Evolutionary conservation across 2,797 vertebrate genomes (phyloP).

Genomic region (Anguilla marmorata): DNA sequence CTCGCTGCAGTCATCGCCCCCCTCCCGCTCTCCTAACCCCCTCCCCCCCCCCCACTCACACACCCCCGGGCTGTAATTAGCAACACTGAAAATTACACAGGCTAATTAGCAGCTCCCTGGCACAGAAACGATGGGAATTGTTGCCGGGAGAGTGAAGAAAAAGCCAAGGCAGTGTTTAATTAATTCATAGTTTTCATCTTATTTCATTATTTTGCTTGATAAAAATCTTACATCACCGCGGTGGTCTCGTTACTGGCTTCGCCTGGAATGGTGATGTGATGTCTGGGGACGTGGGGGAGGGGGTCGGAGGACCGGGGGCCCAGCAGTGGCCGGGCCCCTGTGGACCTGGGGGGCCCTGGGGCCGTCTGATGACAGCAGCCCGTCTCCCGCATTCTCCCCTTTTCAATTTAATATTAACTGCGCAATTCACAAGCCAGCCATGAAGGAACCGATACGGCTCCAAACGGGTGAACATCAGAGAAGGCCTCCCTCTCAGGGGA

Average conservation of each 20-base stretch:
- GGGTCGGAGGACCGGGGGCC: slow-evolving; percentile 1
- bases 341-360: slow-evolving; percentile 18
- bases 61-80: slow-evolving; percentile 54
- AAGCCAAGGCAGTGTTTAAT: slow-evolving; percentile 25
- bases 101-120: slow-evolving; percentile 62
- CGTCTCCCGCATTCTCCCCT: slow-evolving; percentile 29
- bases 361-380: slow-evolving; percentile 17
- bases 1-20: slow-evolving; percentile 31
- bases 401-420: slow-evolving; percentile 32
- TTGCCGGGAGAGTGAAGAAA: slow-evolving; percentile 40
- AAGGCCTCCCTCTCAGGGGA: background rate
- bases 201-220: slow-evolving; percentile 42
- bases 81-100: slow-evolving; percentile 63
- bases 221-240: slow-evolving; percentile 27
- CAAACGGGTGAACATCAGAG: background rate
- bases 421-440: slow-evolving; percentile 5
- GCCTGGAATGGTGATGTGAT: slow-evolving; percentile 36
- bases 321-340: slow-evolving; percentile 10
- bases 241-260: slow-evolving; percentile 27
- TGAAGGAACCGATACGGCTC: background rate
- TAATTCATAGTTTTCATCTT: slow-evolving; percentile 32
- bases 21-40: slow-evolving; percentile 2
- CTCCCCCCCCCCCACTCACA: background rate
- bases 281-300: slow-evolving; percentile 32
- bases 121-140: slow-evolving; percentile 45